Evolutionary conservation across 1,140 invertebrate genomes (phyloP).

Genomic region (Lordiphosa clarofinis): DNA sequence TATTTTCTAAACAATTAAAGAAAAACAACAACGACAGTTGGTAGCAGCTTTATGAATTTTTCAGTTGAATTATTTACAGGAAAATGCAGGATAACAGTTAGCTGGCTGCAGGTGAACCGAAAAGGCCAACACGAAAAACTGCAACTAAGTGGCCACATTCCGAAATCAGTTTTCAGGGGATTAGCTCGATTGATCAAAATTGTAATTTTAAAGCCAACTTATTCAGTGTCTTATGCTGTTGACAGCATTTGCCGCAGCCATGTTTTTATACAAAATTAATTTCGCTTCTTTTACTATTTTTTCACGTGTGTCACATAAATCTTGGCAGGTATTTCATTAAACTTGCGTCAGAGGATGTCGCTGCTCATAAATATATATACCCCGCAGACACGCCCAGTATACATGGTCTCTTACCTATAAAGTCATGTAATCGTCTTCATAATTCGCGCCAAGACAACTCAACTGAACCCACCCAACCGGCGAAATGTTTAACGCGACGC

Average conservation of each 20-base stretch:
- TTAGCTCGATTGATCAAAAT: no score
- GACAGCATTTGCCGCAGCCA: conserved; percentile 22
- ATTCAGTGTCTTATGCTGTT: conserved; percentile 1
- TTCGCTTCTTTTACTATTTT: conserved; percentile 22
- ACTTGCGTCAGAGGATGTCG: conserved; percentile 51
- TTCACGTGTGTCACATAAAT: conserved; percentile 57
- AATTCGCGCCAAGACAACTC: conserved; percentile 66
- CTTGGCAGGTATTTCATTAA: conserved; percentile 73
- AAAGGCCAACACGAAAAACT: conserved; percentile 21
- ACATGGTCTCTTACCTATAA: conserved; percentile 46
- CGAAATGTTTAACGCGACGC: conserved; percentile 68
- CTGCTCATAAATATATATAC: conserved; percentile 64
- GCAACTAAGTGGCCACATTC: conserved; percentile 9
- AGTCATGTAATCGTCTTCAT: conserved; percentile 76
- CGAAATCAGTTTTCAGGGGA: background rate
- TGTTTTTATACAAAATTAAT: conserved; percentile 52
- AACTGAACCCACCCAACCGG: conserved; percentile 42
- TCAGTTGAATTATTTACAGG: conserved; percentile 66
- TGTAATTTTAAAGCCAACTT: background rate
- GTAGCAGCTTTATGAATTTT: conserved; percentile 63
- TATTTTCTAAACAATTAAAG: conserved; percentile 75
- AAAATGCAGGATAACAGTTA: conserved; percentile 53
- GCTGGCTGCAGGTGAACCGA: conserved; percentile 30
- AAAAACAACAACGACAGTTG: conserved; percentile 48
- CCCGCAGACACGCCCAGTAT: conserved; percentile 27